Conservation (phyloP, 2,888 invertebrate species). For the Rhaphigaster nebulosa region DNA sequence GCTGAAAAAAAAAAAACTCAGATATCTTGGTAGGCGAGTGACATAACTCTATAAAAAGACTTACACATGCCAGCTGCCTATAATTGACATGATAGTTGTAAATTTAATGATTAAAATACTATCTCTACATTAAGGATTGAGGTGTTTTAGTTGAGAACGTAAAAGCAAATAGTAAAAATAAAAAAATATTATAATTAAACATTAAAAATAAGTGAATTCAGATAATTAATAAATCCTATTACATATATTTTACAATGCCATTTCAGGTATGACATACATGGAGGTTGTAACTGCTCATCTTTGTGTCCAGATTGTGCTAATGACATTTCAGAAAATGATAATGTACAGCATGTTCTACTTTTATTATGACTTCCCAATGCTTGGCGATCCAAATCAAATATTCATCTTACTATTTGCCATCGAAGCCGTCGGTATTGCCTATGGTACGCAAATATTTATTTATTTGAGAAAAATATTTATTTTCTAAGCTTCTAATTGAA, state of each 20-base stretch:
- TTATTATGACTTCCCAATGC: constrained; percentile 65
- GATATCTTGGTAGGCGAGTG: no score
- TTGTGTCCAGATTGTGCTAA: constrained; percentile 66
- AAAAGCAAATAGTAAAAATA: no score
- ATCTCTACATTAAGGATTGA: no score
- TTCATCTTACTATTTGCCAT: constrained; percentile 65
- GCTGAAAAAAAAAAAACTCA: no score
- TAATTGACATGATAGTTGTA: no score
- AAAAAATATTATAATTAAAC: no score
- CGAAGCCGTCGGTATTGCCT: constrained; percentile 66
- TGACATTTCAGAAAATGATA: constrained; percentile 66
- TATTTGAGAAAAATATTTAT: background rate
- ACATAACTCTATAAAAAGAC: no score
- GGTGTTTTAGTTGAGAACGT: no score
- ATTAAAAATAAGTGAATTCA: no score
- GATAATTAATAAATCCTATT: no score
- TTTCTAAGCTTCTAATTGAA: background rate
- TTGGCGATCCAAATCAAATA: constrained; percentile 65
- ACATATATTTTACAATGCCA: constrained; percentile 15
- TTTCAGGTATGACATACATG: constrained; percentile 66
- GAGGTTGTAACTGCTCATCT: constrained; percentile 66
- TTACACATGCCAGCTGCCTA: no score
- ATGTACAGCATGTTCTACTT: constrained; percentile 66
- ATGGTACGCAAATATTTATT: constrained; percentile 64
- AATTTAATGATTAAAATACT: no score